These are phyloP conservation scores for Drosophila erecta DNA, from an alignment of 1,140 invertebrate genomes.

Conservation along the genomic window DNA sequence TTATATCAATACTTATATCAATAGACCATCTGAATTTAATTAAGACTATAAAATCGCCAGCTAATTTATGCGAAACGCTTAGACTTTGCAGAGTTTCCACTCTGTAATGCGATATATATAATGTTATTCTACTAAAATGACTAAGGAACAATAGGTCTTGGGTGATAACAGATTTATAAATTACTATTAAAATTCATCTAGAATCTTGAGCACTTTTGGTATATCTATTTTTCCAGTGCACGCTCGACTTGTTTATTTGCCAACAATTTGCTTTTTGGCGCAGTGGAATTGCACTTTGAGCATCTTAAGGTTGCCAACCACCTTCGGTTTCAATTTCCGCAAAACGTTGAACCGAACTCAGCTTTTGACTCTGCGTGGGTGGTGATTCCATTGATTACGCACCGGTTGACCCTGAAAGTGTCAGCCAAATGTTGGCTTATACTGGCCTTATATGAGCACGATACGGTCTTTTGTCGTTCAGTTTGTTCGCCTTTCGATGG, in stretches of 20 bases:
- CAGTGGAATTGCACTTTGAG: conserved; percentile 42
- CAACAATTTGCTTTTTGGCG: conserved; percentile 52
- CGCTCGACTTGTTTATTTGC: conserved; percentile 50
- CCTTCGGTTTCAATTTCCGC: conserved; percentile 49
- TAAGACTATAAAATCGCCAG: background rate
- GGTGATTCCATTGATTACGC: conserved; percentile 37
- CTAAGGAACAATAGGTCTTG: too few relatives aligned
- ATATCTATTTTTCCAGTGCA: conserved; percentile 3
- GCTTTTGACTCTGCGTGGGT: conserved; percentile 14
- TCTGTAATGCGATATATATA: too few relatives aligned
- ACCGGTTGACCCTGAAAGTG: conserved; percentile 74
- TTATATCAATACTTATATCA: too few relatives aligned
- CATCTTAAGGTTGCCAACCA: conserved; percentile 22
- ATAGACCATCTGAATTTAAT: background rate
- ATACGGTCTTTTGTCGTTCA: conserved; percentile 50
- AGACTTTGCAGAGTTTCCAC: background rate
- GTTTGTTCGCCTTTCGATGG: conserved; percentile 32
- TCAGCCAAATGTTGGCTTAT: conserved; percentile 34
- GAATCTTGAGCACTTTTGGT: background rate
- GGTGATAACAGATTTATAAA: too few relatives aligned
- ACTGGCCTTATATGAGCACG: conserved; percentile 71
- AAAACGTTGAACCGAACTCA: conserved; percentile 57
- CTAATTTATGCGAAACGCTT: too few relatives aligned
- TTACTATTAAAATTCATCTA: too few relatives aligned
- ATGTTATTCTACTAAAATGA: too few relatives aligned